These are phyloP conservation scores for Drosophila subquinaria DNA, from an alignment of 2,888 invertebrate species.

Conservation along the genomic window DNA sequence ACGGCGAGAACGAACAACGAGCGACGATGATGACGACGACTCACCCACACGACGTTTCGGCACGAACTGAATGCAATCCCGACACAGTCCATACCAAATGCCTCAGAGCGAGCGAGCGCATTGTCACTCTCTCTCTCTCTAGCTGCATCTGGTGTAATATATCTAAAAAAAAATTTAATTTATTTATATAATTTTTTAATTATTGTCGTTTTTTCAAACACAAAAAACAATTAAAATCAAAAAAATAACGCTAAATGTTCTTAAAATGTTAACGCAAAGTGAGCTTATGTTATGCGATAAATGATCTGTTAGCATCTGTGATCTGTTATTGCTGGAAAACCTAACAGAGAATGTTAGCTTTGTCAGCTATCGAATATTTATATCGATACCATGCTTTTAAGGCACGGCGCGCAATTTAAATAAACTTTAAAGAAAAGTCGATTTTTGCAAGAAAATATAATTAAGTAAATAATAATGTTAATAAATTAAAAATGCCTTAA, in stretches of 20 bases:
- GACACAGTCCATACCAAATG: constrained; percentile 7
- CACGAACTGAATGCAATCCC: constrained; percentile 53
- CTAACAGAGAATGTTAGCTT: constrained; percentile 17
- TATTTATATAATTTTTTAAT: background rate
- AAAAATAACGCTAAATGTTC: constrained; percentile 1
- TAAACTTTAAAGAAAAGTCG: background rate
- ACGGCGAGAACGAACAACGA: constrained; percentile 14
- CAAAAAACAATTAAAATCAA: constrained; percentile 9
- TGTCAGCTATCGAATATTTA: background rate
- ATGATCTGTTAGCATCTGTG: constrained; percentile 23
- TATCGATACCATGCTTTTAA: constrained; percentile 3
- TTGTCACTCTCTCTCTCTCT: too few relatives aligned
- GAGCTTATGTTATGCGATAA: constrained; percentile 9
- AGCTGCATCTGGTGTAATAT: background rate
- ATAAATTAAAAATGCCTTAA: too few relatives aligned
- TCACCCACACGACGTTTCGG: constrained; percentile 63
- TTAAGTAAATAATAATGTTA: background rate
- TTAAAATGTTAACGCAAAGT: constrained; percentile 24
- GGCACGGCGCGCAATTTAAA: background rate
- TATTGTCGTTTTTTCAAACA: background rate
- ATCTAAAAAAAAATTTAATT: too few relatives aligned
- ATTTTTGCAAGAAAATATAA: background rate
- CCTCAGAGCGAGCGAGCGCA: too few relatives aligned
- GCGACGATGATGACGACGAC: constrained; percentile 28
- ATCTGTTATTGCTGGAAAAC: constrained; percentile 16